Base-by-base conservation (phyloP, 2,797 vertebrate species). In the Ceyx erithaca region DNA sequence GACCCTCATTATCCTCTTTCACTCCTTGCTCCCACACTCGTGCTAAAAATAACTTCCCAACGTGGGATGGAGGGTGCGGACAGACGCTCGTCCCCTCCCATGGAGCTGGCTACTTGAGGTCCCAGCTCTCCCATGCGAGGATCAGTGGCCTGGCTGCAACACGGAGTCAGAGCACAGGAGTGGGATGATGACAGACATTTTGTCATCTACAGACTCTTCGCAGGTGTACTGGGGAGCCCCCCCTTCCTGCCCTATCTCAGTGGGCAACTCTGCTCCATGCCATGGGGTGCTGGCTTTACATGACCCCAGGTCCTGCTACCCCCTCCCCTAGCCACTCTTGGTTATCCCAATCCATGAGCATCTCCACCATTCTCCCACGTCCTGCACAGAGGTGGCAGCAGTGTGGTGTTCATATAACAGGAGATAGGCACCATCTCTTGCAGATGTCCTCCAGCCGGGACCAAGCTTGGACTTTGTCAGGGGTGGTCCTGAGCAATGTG, bases 21-120 rank as follows among this genome's bases (percentile, higher is more conserved):
- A 93, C 93, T 95, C 84, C 2, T 85, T 92, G 95, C 94, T 96
- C 92, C 81, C 90, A 92, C 92, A 95, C 85, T 94, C 37, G 3
- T 90, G 80, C 92, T 97, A 96, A 97, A 97, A 96, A 96, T 97
- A 97, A 64, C 87, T 85, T 91, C 54, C 66, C 48, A 48, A 26
- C 72, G 85, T 63, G 92, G 93, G 77, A 30, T 89, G 94, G 92
- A 78, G 41, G 63, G 30, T 3, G 9, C 1, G 0, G 75, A 57
- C 26, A n/a, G 68, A 68, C 23, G 41, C 46, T 81, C 14, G 3
- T 82, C 68, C 37, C 18, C 40, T 79, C 19, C 30, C 48, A 1
- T 1, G 69, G 28, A 63, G 35, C 45, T 63, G 25, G 4, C 12
- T 94, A 17, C 58, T 41, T 76, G 75, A 90, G 78, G 64, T 92